Evolutionary conservation across 2,888 invertebrate species (phyloP), one percentile per base, ranked within the genome.

Genomic region (Mylabris sibirica): DNA sequence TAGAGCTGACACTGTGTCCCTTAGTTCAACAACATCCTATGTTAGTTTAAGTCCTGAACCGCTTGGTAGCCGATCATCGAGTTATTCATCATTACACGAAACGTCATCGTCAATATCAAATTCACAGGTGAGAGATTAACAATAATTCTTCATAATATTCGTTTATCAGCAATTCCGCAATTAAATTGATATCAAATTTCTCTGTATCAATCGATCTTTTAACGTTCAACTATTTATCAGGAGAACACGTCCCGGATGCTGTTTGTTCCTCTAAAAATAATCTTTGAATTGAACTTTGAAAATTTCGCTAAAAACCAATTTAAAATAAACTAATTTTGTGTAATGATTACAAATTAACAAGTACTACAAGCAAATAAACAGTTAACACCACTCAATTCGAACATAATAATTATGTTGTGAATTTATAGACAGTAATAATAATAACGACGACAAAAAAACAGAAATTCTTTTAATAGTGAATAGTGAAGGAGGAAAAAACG

Each of bases 1-100:
- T 81, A 91, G 95, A 84, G 90, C 93, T 74, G 95, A 95, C 88
- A 93, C 94, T 76, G 90, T 94, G 77, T 94, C 94, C 79, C 87
- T 95, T 74, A 91, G 93, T 77, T 93, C 94, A 63, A 93, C 91
- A n/a, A 87, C 90, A 60, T 85, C 85, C 77, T 92, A 92, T 88
- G 90, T 93, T 86, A 90, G 91, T 81, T 87, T 90, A 75, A 91
- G 90, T 81, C 91, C 91, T 80, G 92, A 88, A 87, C 93, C 89
- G 80, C 90, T 90, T 75, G 91, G 85, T 86, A 93, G 89, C 84
- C 89, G 89, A 70, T 89, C 90, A 65, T 90, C 90, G n/a, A 90
- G 90, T 79, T 90, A 90, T 79, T 88, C 89, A 17, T 89, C 89
- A 41, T 84, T 90, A 63, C 90, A 87, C 78, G 90, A 90, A 78